Conservation (phyloP, 1,140 invertebrate species). For the Papilio dardanus region DNA sequence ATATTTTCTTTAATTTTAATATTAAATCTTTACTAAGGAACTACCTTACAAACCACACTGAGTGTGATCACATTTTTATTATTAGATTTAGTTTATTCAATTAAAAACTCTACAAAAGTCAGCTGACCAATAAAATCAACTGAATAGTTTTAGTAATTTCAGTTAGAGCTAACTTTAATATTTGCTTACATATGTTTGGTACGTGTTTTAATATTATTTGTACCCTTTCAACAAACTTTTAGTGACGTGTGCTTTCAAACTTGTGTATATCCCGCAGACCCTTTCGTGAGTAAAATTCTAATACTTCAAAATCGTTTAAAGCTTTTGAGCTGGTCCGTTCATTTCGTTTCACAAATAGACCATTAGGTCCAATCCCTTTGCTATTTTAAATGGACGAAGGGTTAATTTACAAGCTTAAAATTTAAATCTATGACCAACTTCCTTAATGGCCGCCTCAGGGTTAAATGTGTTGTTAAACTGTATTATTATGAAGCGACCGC, state of each 20-base stretch:
- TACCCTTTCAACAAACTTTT: conserved; percentile 29
- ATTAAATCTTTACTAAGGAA: too few species aligned
- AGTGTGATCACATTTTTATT: not conserved
- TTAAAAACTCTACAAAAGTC: not conserved
- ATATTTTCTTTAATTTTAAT: too few species aligned
- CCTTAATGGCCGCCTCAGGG: conserved; percentile 74
- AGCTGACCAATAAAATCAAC: not conserved
- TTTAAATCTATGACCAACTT: conserved; percentile 81
- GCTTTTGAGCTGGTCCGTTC: conserved; percentile 73
- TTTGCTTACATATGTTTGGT: conserved; percentile 24
- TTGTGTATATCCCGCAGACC: conserved; percentile 29
- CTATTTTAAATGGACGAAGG: conserved; percentile 82
- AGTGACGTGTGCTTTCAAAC: conserved; percentile 36
- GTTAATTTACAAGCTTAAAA: conserved; percentile 82
- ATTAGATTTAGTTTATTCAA: not conserved
- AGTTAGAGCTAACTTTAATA: not conserved
- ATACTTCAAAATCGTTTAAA: conserved; percentile 79
- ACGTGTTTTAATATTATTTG: conserved; percentile 33
- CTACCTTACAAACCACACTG: not conserved
- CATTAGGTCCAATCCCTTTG: conserved; percentile 81
- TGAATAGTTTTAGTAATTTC: not conserved
- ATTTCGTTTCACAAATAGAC: conserved; percentile 81
- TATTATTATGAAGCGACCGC: conserved; percentile 69
- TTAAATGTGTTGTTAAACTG: conserved; percentile 77
- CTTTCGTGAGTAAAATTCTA: conserved; percentile 63